Conservation (phyloP, 2,113 vertebrate genomes). For the Glaucomys volans region DNA sequence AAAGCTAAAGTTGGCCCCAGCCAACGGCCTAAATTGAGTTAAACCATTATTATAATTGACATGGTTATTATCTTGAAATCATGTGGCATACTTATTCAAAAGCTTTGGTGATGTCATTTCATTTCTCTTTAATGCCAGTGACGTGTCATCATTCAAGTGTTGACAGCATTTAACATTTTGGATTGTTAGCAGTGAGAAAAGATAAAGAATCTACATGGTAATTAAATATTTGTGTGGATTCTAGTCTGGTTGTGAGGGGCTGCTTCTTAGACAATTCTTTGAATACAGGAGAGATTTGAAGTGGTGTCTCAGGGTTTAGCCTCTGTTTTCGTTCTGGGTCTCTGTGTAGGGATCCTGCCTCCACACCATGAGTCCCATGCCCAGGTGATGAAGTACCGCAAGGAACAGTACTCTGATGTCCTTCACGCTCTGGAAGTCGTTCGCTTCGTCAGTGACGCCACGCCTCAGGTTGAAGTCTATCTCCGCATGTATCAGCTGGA, state of each 20-base stretch:
- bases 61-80: neutral
- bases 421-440: slow-evolving; percentile 92
- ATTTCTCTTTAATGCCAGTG: neutral
- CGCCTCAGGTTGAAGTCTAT: slow-evolving; percentile 91
- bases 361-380: slow-evolving; percentile 94
- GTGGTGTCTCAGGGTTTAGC: neutral
- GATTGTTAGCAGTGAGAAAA: neutral
- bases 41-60: neutral
- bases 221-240: neutral
- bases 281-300: neutral
- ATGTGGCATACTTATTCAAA: neutral
- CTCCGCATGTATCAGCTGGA: slow-evolving; percentile 96
- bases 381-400: slow-evolving; percentile 92
- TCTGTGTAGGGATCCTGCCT: slow-evolving; percentile 92
- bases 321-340: neutral
- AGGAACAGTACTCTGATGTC: slow-evolving; percentile 94
- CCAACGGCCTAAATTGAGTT: neutral
- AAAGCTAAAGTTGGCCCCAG: neutral
- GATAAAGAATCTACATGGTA: neutral
- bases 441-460: slow-evolving; percentile 90
- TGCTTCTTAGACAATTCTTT: neutral
- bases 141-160: neutral
- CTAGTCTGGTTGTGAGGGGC: neutral
- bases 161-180: neutral
- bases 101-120: neutral